Evolutionary conservation across 1,140 invertebrate genomes (phyloP).

Genomic region (Aphaenogaster floridana): DNA sequence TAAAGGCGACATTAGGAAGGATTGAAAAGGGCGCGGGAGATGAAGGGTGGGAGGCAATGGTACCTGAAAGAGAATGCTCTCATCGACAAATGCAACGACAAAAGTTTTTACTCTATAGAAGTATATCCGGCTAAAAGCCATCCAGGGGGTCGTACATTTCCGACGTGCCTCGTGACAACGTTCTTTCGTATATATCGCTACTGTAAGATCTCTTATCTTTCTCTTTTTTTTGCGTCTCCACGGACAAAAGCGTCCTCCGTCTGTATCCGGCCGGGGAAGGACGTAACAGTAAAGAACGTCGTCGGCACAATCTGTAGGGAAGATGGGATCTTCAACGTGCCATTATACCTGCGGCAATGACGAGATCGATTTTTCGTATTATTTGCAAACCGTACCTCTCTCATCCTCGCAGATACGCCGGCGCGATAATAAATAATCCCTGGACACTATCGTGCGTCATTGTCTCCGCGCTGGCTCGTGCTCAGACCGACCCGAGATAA

Average conservation of each 20-base stretch:
- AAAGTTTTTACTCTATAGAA: constrained; percentile 61
- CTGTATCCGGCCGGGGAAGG: constrained; percentile 41
- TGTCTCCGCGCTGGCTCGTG: constrained; percentile 14
- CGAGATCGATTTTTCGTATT: constrained; percentile 62
- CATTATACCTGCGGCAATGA: constrained; percentile 62
- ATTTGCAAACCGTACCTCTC: constrained; percentile 54
- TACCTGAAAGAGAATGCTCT: constrained; percentile 48
- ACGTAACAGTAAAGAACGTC: constrained; percentile 63
- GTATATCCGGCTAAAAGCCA: constrained; percentile 62
- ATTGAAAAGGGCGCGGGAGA: not conserved
- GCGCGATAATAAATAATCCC: constrained; percentile 56
- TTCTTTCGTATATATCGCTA: constrained; percentile 60
- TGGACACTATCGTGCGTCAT: constrained; percentile 8
- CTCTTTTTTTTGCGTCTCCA: constrained; percentile 12
- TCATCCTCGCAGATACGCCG: not conserved
- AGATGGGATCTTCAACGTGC: constrained; percentile 57
- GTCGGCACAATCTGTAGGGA: constrained; percentile 51
- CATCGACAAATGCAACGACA: constrained; percentile 61
- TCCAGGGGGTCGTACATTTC: constrained; percentile 53
- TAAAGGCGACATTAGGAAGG: constrained; percentile 25
- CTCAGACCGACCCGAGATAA: constrained; percentile 44
- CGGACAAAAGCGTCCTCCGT: constrained; percentile 61
- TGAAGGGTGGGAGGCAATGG: not conserved
- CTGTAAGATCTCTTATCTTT: constrained; percentile 61
- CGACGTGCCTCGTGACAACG: constrained; percentile 60